Percentiles rank a stretch among this genome's conserved stretches.
Conservation (phyloP, 1,140 invertebrate species). For the Chelonus insularis region DNA sequence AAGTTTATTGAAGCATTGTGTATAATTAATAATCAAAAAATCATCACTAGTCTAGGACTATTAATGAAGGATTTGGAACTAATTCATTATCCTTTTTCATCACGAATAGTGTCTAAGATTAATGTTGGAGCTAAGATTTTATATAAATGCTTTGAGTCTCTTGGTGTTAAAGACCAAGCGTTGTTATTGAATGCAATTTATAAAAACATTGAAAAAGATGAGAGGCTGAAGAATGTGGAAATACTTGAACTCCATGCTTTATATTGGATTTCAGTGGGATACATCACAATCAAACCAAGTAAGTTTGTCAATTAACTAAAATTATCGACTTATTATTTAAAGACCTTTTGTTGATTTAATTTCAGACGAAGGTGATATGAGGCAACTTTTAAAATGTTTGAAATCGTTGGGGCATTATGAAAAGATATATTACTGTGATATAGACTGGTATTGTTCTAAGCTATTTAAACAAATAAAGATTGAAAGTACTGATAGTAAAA, state of each 20-base stretch:
- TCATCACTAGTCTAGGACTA: not conserved
- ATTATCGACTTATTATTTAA: too few species aligned
- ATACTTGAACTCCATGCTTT: conserved; percentile 18
- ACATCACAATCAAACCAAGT: conserved; percentile 11
- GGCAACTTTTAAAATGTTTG: not conserved
- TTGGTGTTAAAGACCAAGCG: not conserved
- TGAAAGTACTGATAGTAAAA: not conserved
- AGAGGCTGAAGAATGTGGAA: not conserved
- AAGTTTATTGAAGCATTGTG: conserved; percentile 20
- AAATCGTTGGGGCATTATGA: not conserved
- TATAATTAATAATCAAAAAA: conserved; percentile 3
- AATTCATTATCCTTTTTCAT: not conserved
- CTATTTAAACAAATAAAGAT: not conserved
- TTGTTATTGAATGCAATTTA: conserved; percentile 11
- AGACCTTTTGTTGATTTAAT: not conserved
- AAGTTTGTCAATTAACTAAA: too few species aligned
- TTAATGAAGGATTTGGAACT: not conserved
- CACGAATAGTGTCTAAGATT: not conserved
- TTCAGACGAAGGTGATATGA: not conserved
- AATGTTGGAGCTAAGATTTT: conserved; percentile 16
- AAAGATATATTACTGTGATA: not conserved
- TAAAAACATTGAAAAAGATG: not conserved
- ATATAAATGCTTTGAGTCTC: conserved; percentile 12
- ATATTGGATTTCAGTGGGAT: conserved; percentile 7
- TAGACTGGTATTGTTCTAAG: not conserved